Conservation (phyloP, 2,113 vertebrate genomes). For the Monarcha castaneiventris region DNA sequence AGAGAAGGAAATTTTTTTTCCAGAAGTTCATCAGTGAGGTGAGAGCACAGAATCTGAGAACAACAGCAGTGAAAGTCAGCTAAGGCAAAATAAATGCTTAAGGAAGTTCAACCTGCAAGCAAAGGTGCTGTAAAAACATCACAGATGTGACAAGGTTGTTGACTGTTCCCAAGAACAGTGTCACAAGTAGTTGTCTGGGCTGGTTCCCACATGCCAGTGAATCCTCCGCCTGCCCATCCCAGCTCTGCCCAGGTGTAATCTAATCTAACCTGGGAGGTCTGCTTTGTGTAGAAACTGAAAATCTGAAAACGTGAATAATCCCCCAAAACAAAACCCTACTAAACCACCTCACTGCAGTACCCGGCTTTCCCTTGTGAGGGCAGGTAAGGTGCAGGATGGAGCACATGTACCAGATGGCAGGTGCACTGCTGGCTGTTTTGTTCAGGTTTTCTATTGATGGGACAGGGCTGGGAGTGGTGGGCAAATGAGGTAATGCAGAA, state of each 20-base stretch:
- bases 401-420: background rate
- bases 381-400: background rate
- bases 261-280: background rate
- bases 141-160: background rate
- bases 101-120: background rate
- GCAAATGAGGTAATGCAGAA: background rate
- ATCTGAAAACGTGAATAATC: background rate
- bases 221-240: background rate
- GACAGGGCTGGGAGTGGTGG: background rate
- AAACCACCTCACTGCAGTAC: background rate
- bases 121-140: background rate
- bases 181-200: background rate
- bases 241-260: background rate
- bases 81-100: background rate
- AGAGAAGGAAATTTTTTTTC: background rate
- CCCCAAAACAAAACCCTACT: background rate
- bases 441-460: background rate
- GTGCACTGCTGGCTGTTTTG: accelerated
- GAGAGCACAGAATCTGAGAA: background rate
- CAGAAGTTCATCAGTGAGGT: background rate
- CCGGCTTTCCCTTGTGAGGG: background rate
- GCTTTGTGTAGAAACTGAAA: background rate
- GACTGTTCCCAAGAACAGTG: background rate
- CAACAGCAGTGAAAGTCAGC: background rate
- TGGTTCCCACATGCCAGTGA: background rate